These are phyloP conservation scores for Neolamprologus multifasciatus DNA, from an alignment of 2,797 vertebrate species.

Conservation along the genomic window DNA sequence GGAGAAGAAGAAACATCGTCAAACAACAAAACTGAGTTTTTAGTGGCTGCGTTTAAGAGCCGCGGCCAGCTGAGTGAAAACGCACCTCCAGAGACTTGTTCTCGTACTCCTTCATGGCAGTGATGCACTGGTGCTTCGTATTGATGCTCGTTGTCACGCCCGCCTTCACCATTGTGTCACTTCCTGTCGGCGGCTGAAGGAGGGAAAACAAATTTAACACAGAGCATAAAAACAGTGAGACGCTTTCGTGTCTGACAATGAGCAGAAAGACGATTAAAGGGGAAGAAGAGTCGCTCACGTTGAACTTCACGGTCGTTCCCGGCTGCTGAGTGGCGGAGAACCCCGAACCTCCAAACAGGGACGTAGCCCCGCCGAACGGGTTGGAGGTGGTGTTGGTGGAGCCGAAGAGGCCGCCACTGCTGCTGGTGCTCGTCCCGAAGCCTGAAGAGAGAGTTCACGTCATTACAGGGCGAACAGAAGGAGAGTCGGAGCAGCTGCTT, in stretches of 20 bases:
- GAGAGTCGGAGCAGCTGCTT: not conserved
- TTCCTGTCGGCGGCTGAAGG: slow-evolving; percentile 87
- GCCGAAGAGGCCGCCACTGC: slow-evolving; percentile 89
- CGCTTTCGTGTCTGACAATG: not conserved
- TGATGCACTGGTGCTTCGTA: slow-evolving; percentile 98
- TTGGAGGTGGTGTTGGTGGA: slow-evolving; percentile 88
- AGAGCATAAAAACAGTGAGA: not conserved
- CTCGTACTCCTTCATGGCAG: slow-evolving; percentile 98
- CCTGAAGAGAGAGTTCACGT: slow-evolving; percentile 59
- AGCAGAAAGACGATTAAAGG: not conserved
- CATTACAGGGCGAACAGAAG: not conserved
- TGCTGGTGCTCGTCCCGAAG: slow-evolving; percentile 90
- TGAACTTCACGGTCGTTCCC: slow-evolving; percentile 93
- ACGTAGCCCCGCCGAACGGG: slow-evolving; percentile 86
- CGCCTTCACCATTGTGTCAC: slow-evolving; percentile 93
- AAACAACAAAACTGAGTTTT: not conserved
- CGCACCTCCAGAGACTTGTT: slow-evolving; percentile 95
- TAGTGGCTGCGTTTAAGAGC: not conserved
- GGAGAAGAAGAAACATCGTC: not conserved
- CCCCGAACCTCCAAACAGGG: slow-evolving; percentile 85
- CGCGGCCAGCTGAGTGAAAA: not conserved
- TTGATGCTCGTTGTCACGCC: slow-evolving; percentile 96
- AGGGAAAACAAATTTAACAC: not conserved
- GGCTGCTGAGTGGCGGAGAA: slow-evolving; percentile 84
- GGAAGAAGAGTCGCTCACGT: slow-evolving; percentile 71